A percentile compares a stretch with the other conserved stretches of the same genome.
phyloP scores from a whole-genome alignment of 2,797 vertebrate species.

The Sebastes trivittatus region DNA sequence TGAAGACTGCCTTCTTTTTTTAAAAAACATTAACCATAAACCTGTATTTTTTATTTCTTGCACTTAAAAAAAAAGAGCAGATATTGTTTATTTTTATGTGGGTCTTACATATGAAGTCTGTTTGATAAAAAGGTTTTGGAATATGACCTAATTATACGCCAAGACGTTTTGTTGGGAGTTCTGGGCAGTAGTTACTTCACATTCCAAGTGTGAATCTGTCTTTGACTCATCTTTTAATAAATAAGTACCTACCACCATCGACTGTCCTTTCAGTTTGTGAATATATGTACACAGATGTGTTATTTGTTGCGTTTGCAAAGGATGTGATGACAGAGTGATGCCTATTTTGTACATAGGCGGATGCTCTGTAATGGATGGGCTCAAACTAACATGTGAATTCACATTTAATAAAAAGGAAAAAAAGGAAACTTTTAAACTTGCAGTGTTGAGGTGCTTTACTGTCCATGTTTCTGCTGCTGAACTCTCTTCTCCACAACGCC shows the following conservation, averaged over 20 bases:
- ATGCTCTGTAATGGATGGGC: conserved; percentile 72
- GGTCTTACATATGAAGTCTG: conserved; percentile 86
- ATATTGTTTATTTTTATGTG: conserved; percentile 88
- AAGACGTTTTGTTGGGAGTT: conserved; percentile 78
- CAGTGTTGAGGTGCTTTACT: conserved; percentile 67
- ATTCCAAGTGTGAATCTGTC: conserved; percentile 87
- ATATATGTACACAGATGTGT: conserved; percentile 79
- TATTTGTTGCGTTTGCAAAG: conserved; percentile 73
- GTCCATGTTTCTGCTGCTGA: conserved; percentile 9
- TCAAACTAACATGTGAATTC: conserved; percentile 81
- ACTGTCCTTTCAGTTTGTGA: conserved; percentile 85
- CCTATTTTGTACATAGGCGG: conserved; percentile 77
- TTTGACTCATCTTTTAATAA: conserved; percentile 89
- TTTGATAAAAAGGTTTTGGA: conserved; percentile 85
- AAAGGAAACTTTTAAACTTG: conserved; percentile 63
- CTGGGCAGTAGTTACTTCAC: conserved; percentile 85
- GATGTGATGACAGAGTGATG: conserved; percentile 76
- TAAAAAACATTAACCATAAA: conserved; percentile 83
- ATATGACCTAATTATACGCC: conserved; percentile 84
- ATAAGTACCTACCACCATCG: conserved; percentile 86
- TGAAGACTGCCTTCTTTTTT: conserved; percentile 88
- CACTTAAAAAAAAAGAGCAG: conserved; percentile 86
- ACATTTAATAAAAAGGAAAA: conserved; percentile 79
- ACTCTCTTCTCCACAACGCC: neutral
- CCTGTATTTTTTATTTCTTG: conserved; percentile 88